Conservation (phyloP, 2,797 vertebrate species). For the Antrozous pallidus region DNA sequence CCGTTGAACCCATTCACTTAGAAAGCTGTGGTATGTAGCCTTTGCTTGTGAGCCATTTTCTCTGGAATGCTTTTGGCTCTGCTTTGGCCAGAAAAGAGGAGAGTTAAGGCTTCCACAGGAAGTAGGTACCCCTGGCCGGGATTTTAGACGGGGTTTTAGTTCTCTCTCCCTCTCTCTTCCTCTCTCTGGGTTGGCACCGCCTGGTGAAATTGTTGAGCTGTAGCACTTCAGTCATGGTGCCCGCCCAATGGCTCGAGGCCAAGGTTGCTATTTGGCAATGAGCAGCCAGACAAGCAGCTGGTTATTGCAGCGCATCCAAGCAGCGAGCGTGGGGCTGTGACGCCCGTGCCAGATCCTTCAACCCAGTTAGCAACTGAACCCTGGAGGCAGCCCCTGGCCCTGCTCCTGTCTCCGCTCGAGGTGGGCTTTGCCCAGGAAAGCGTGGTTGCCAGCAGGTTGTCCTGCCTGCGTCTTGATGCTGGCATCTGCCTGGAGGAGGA, state of each 20-base stretch:
- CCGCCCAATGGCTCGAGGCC: slow-evolving; percentile 24
- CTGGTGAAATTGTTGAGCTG: slow-evolving; percentile 54
- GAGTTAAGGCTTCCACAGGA: background rate
- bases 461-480: background rate
- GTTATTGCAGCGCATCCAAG: slow-evolving; percentile 49
- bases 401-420: background rate
- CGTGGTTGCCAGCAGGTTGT: background rate
- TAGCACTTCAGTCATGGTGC: slow-evolving; percentile 51
- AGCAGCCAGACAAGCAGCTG: slow-evolving; percentile 70
- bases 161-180: background rate
- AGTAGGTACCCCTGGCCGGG: background rate
- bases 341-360: slow-evolving; percentile 53
- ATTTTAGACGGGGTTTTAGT: background rate
- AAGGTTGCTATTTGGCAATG: slow-evolving; percentile 67
- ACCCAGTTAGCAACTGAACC: slow-evolving; percentile 47
- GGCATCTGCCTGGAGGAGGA: background rate
- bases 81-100: background rate
- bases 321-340: background rate
- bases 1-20: background rate
- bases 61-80: background rate
- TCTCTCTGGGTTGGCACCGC: slow-evolving; percentile 46
- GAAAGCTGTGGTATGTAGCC: background rate
- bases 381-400: slow-evolving; percentile 37
- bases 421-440: background rate
- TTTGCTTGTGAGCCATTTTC: slow-evolving; percentile 6